Percentiles rank a stretch among this genome's conserved stretches.
These are phyloP conservation scores for Lasaia peninsularis DNA, from an alignment of 1,140 invertebrate genomes.

Conservation along the genomic window DNA sequence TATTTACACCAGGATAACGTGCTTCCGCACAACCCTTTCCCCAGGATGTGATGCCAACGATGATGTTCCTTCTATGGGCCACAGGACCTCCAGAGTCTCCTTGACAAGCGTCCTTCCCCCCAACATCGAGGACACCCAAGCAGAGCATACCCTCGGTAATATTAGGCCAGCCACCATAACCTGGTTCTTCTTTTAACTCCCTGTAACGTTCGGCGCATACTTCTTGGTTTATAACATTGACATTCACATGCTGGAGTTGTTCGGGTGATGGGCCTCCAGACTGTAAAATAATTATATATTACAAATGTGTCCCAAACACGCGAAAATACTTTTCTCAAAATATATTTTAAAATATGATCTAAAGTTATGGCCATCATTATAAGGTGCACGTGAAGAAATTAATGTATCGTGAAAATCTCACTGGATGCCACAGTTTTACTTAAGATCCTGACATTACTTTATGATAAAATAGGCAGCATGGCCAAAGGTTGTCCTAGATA, in stretches of 20 bases:
- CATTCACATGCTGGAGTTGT: slow-evolving; percentile 50
- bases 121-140: slow-evolving; percentile 41
- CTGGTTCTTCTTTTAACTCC: slow-evolving; percentile 33
- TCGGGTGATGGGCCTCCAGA: slow-evolving; percentile 29
- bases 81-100: slow-evolving; percentile 82
- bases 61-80: slow-evolving; percentile 58
- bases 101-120: slow-evolving; percentile 79
- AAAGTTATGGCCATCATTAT: too few relatives aligned
- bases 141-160: slow-evolving; percentile 55
- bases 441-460: too few relatives aligned
- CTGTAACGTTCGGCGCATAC: slow-evolving; percentile 49
- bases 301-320: too few relatives aligned
- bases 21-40: slow-evolving; percentile 75
- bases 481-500: too few relatives aligned
- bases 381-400: too few relatives aligned
- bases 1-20: slow-evolving; percentile 76
- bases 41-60: slow-evolving; percentile 79
- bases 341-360: too few relatives aligned
- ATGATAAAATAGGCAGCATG: too few relatives aligned
- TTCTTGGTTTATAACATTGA: slow-evolving; percentile 66
- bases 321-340: too few relatives aligned
- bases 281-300: slow-evolving; percentile 23
- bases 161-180: slow-evolving; percentile 30
- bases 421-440: too few relatives aligned
- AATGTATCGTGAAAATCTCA: too few relatives aligned